Percentiles rank a stretch among this genome's conserved stretches.
These are phyloP conservation scores for Sinonovacula constricta DNA, from an alignment of 1,140 invertebrate genomes.

Conservation along the genomic window DNA sequence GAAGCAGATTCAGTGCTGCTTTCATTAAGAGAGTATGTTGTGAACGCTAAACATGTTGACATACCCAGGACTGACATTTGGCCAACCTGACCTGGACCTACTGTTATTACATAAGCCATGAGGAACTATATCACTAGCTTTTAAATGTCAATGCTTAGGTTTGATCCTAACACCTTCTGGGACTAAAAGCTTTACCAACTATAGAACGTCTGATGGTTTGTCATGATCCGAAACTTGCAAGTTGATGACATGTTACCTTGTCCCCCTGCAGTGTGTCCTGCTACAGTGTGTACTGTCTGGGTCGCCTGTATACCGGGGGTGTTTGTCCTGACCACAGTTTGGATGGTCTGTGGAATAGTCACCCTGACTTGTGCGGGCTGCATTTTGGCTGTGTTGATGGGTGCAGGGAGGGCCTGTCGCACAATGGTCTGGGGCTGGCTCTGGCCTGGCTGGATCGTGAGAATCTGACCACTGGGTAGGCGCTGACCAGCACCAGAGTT, in stretches of 20 bases:
- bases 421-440: conserved; percentile 35
- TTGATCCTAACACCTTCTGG: too few species aligned
- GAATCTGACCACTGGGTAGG: conserved; percentile 51
- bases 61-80: too few species aligned
- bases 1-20: too few species aligned
- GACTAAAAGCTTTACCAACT: neutral
- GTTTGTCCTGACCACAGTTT: conserved; percentile 39
- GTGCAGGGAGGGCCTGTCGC: conserved; percentile 51
- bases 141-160: too few species aligned
- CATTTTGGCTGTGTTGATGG: conserved; percentile 28
- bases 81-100: too few species aligned
- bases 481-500: conserved; percentile 31
- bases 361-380: conserved; percentile 36
- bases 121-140: too few species aligned
- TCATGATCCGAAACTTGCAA: too few species aligned
- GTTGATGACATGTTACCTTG: too few species aligned
- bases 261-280: conserved; percentile 3
- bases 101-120: too few species aligned
- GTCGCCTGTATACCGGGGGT: conserved; percentile 29
- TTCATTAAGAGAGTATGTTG: too few species aligned
- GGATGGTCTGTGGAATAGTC: conserved; percentile 24
- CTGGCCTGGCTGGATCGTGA: conserved; percentile 55
- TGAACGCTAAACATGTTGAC: too few species aligned
- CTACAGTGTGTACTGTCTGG: neutral
- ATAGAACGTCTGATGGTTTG: too few species aligned